phyloP scores from a whole-genome alignment of 2,888 invertebrate species.

The Platycheirus albimanus region DNA sequence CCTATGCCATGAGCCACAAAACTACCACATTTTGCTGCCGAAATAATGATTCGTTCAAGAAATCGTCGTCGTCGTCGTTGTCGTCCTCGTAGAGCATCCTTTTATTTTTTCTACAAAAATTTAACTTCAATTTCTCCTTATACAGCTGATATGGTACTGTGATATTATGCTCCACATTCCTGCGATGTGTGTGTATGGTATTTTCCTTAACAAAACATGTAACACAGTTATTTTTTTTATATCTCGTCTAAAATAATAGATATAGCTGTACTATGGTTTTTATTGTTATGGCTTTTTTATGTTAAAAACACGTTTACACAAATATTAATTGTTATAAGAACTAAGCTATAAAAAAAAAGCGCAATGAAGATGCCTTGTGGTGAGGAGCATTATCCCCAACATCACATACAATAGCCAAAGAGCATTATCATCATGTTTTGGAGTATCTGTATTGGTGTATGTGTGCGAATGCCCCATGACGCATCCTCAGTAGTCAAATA shows the following conservation, averaged over 20 bases:
- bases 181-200: conserved; percentile 27
- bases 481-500: conserved; percentile 63
- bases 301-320: conserved; percentile 53
- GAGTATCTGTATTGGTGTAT: conserved; percentile 11
- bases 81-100: background rate
- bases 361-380: conserved; percentile 51
- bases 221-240: conserved; percentile 5
- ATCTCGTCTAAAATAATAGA: conserved; percentile 41
- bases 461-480: conserved; percentile 44
- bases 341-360: conserved; percentile 57
- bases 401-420: conserved; percentile 4
- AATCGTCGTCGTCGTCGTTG: conserved; percentile 26
- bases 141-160: too few species aligned
- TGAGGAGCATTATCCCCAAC: conserved; percentile 19
- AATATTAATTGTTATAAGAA: conserved; percentile 63
- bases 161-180: conserved; percentile 12
- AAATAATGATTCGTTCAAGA: conserved; percentile 62
- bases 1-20: conserved; percentile 55
- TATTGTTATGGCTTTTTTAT: conserved; percentile 52
- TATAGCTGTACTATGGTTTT: conserved; percentile 25
- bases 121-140: conserved; percentile 32
- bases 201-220: conserved; percentile 21
- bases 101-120: conserved; percentile 30
- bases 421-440: conserved; percentile 15
- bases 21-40: conserved; percentile 63